These are phyloP conservation scores for Falco punctatus DNA, from an alignment of 2,113 vertebrate genomes.

Conservation along the genomic window DNA sequence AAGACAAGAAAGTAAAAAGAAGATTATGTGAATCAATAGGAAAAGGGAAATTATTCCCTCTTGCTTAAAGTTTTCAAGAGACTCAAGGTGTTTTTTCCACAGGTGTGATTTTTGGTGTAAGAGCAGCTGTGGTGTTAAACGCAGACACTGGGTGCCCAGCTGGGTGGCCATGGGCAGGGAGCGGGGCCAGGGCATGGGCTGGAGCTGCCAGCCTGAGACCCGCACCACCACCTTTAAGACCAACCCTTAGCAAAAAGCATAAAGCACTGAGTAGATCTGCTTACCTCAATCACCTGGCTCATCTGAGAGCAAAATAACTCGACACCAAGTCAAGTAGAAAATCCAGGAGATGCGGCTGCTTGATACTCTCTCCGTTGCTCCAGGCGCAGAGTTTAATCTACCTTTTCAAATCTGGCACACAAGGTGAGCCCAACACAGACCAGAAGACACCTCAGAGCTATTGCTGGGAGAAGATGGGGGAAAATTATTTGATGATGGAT, in stretches of 20 bases:
- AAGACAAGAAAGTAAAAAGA: background rate
- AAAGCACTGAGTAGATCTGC: background rate
- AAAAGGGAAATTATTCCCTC: background rate
- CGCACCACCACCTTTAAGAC: background rate
- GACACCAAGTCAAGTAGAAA: background rate
- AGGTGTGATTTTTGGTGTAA: background rate
- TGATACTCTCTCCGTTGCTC: background rate
- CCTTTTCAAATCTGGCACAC: background rate
- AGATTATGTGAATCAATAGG: background rate
- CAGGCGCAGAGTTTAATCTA: background rate
- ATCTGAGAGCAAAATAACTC: background rate
- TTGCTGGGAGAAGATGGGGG: background rate
- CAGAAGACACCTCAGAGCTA: background rate
- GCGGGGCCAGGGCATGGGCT: background rate
- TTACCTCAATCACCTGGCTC: background rate
- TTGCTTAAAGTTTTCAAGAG: background rate
- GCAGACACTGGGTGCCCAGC: fast-evolving
- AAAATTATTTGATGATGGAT: background rate
- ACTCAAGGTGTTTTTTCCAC: background rate
- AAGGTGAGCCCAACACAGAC: background rate
- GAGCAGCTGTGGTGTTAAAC: background rate
- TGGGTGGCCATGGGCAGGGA: background rate
- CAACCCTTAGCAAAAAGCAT: background rate
- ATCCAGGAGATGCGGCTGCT: background rate
- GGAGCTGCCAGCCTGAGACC: background rate